A percentile compares a stretch with the other conserved stretches of the same genome.
phyloP scores from a whole-genome alignment of 35 echinoderm and acorn worm genomes.

The Amphiura filiformis region DNA sequence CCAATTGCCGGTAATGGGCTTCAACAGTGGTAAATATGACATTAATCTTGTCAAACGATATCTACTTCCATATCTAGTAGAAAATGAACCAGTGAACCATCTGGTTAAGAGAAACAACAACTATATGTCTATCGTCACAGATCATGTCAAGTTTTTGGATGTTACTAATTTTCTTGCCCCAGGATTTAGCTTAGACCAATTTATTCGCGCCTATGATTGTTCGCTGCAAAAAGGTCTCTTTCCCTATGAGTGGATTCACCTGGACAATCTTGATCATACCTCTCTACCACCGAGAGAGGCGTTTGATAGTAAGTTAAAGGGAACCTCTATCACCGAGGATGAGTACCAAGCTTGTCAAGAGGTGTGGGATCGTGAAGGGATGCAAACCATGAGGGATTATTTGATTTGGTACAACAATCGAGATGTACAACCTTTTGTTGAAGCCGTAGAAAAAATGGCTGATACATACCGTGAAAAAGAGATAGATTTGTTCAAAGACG shows the following conservation, averaged over 20 bases:
- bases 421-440: constrained; percentile 35
- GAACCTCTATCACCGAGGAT: not conserved
- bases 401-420: constrained; percentile 44
- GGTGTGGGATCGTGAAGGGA: constrained; percentile 19
- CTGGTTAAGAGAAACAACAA: constrained; percentile 18
- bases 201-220: constrained; percentile 28
- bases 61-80: not conserved
- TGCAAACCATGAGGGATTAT: constrained; percentile 38
- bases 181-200: constrained; percentile 17
- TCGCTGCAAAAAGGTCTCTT: constrained; percentile 15
- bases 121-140: constrained; percentile 1
- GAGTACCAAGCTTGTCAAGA: constrained; percentile 13
- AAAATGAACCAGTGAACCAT: not conserved
- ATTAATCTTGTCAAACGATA: constrained; percentile 7
- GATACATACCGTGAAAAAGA: constrained; percentile 8
- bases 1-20: constrained; percentile 27
- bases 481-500: constrained; percentile 52
- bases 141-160: constrained; percentile 22
- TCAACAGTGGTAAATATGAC: constrained; percentile 42
- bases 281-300: constrained; percentile 12
- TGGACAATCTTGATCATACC: constrained; percentile 19
- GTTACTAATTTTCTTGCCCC: constrained; percentile 22
- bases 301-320: constrained; percentile 13
- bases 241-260: constrained; percentile 29
- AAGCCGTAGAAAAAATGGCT: constrained; percentile 49